phyloP scores from a whole-genome alignment of 2,888 invertebrate genomes.

The Pterostichus niger region DNA sequence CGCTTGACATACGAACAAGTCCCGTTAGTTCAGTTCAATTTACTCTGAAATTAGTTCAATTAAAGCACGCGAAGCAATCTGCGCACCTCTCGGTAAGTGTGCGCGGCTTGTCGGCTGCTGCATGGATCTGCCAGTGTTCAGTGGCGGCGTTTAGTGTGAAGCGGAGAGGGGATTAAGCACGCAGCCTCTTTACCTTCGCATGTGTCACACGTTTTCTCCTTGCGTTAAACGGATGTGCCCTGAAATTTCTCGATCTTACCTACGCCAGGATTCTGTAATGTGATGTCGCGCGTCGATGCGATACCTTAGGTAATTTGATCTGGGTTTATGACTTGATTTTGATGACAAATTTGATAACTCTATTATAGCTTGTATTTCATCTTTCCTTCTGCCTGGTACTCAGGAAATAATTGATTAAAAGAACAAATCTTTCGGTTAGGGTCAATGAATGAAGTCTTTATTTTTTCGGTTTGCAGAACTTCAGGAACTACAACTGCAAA shows the following conservation, averaged over 20 bases:
- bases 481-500: too few species aligned
- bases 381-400: too few species aligned
- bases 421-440: too few species aligned
- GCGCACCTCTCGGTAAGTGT: slow-evolving; percentile 4
- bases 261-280: slow-evolving; percentile 11
- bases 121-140: not conserved
- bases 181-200: slow-evolving; percentile 52
- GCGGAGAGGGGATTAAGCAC: slow-evolving; percentile 8
- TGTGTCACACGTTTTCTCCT: slow-evolving; percentile 59
- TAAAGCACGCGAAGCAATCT: slow-evolving; percentile 57
- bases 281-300: slow-evolving; percentile 15
- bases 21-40: slow-evolving; percentile 58
- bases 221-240: slow-evolving; percentile 33
- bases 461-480: too few species aligned
- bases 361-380: too few species aligned
- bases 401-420: too few species aligned
- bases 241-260: slow-evolving; percentile 54
- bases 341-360: too few species aligned
- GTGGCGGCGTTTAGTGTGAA: not conserved
- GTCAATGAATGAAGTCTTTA: too few species aligned
- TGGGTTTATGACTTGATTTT: too few species aligned
- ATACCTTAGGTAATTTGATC: not conserved
- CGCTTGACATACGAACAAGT: slow-evolving; percentile 34
- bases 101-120: not conserved
- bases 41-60: slow-evolving; percentile 60